Evolutionary conservation across 2,888 invertebrate genomes (phyloP).

Genomic region (Dioctria linearis): DNA sequence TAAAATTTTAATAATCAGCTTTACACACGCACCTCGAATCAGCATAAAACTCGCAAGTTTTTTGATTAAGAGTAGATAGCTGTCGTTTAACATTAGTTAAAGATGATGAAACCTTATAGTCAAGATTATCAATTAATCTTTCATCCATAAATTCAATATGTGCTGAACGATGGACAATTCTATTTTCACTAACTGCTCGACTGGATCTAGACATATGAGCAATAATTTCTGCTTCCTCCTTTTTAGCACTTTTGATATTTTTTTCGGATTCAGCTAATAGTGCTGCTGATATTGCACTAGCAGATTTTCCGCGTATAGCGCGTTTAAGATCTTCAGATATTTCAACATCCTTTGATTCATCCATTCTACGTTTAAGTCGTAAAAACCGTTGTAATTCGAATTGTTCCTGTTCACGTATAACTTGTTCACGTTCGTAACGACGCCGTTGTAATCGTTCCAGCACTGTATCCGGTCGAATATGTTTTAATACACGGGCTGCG

Average conservation of each 20-base stretch:
- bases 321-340: constrained; percentile 72
- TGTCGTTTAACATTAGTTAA: constrained; percentile 70
- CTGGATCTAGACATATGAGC: constrained; percentile 65
- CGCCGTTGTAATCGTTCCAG: constrained; percentile 70
- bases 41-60: constrained; percentile 69
- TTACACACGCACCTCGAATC: constrained; percentile 69
- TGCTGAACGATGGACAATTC: constrained; percentile 63
- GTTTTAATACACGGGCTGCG: constrained; percentile 72
- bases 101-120: constrained; percentile 69
- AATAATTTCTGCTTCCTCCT: constrained; percentile 67
- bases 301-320: constrained; percentile 80
- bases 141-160: constrained; percentile 70
- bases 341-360: constrained; percentile 72
- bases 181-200: constrained; percentile 65
- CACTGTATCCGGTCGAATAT: constrained; percentile 71
- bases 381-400: constrained; percentile 67
- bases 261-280: constrained; percentile 75
- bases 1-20: background rate
- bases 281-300: constrained; percentile 80
- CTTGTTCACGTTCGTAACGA: constrained; percentile 70
- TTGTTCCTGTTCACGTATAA: constrained; percentile 77
- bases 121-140: constrained; percentile 69
- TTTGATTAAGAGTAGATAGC: constrained; percentile 67
- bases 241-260: constrained; percentile 68
- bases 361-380: constrained; percentile 69